Evolutionary conservation across 2,888 invertebrate species (phyloP).

Genomic region (Choristoneura rosaceana): DNA sequence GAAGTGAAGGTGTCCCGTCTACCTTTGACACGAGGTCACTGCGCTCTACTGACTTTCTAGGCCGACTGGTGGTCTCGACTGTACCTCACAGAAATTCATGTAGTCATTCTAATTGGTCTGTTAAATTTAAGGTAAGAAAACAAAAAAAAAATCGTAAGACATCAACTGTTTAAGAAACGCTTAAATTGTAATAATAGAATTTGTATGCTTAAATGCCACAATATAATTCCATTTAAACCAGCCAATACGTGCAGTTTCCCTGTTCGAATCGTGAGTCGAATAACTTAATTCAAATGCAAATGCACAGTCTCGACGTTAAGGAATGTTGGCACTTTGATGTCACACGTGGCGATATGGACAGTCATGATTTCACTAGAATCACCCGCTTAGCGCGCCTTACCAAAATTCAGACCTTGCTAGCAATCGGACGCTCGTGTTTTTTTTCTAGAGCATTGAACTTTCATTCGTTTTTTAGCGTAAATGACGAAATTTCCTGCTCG

Average conservation of each 20-base stretch:
- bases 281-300: conserved; percentile 19
- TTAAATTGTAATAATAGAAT: neutral
- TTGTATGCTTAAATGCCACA: neutral
- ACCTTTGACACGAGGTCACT: conserved; percentile 75
- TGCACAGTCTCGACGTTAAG: conserved; percentile 13
- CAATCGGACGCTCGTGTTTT: conserved; percentile 5
- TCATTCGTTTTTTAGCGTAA: conserved; percentile 27
- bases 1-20: conserved; percentile 72
- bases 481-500: conserved; percentile 32
- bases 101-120: too few species aligned
- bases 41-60: conserved; percentile 71
- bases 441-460: conserved; percentile 29
- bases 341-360: neutral
- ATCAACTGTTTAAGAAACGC: neutral
- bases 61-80: conserved; percentile 48
- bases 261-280: neutral
- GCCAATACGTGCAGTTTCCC: neutral
- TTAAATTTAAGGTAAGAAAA: too few species aligned
- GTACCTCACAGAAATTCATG: conserved; percentile 2
- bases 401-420: conserved; percentile 19
- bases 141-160: too few species aligned
- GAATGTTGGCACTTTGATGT: neutral
- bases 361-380: neutral
- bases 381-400: neutral
- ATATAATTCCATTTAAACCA: neutral